A percentile compares a stretch with the other conserved stretches of the same genome.
phyloP scores from a whole-genome alignment of 2,113 vertebrate genomes.

The Anser cygnoides region DNA sequence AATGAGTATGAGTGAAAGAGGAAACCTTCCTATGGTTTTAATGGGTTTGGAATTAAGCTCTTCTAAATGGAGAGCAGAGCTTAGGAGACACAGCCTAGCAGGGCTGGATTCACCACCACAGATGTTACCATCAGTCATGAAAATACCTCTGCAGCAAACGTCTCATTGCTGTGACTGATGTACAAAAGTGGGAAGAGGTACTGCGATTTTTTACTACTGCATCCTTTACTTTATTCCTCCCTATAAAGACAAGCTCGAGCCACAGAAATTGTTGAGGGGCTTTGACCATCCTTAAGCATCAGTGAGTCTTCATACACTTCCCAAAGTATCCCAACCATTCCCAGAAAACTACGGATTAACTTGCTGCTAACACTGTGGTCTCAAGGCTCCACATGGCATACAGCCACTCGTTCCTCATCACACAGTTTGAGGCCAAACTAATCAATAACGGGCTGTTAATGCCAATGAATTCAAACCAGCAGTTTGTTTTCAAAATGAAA shows the following conservation, averaged over 20 bases:
- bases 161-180: background rate
- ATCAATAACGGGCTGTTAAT: conserved; percentile 53
- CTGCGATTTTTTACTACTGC: background rate
- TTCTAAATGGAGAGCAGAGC: background rate
- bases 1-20: background rate
- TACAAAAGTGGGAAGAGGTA: background rate
- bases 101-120: background rate
- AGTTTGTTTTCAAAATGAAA: conserved; percentile 44
- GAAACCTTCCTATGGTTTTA: background rate
- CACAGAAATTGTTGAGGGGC: background rate
- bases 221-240: background rate
- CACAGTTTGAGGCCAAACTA: conserved; percentile 41
- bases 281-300: background rate
- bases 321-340: background rate
- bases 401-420: background rate
- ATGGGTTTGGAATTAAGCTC: background rate
- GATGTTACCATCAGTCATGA: background rate
- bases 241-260: background rate
- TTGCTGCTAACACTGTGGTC: background rate
- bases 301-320: background rate
- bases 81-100: background rate
- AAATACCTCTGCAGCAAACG: background rate
- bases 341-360: background rate
- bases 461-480: conserved; percentile 34
- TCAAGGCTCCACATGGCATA: background rate